Percentiles rank a stretch among this genome's conserved stretches.
Conservation (phyloP, 2,113 vertebrate species). For the Oreochromis tanganicae region DNA sequence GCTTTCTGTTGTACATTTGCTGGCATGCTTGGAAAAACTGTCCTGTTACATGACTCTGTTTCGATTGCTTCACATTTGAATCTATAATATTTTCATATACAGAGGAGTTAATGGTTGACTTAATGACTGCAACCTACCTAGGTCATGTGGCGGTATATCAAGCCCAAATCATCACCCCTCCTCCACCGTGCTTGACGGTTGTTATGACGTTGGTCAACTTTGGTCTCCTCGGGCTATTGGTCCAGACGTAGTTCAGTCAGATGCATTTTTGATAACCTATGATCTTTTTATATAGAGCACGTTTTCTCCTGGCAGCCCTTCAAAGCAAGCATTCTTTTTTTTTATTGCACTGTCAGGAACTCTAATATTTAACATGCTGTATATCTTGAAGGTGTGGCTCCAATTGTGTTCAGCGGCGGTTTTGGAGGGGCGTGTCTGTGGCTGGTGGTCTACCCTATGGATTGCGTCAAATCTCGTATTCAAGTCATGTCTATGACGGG, state of each 20-base stretch:
- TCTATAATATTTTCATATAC: background rate
- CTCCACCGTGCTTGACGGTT: background rate
- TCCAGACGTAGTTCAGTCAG: background rate
- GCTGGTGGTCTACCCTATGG: slow-evolving; percentile 93
- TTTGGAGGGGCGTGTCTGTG: slow-evolving; percentile 90
- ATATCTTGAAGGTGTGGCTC: slow-evolving; percentile 75
- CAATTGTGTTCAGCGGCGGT: slow-evolving; percentile 87
- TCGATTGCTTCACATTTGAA: background rate
- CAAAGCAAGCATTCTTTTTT: background rate
- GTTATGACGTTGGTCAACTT: accelerated
- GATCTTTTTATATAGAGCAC: background rate
- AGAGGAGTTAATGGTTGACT: background rate
- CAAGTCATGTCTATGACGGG: slow-evolving; percentile 96
- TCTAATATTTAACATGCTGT: background rate
- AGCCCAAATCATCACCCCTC: background rate
- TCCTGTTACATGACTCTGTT: background rate
- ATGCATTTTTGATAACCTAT: background rate
- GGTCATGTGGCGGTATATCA: background rate
- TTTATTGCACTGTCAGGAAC: background rate
- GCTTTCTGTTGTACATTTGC: background rate
- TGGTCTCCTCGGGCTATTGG: background rate
- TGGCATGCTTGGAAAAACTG: background rate
- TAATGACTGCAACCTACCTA: background rate
- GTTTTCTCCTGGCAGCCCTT: background rate
- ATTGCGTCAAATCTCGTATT: slow-evolving; percentile 95